Evolutionary conservation across 2,888 invertebrate species (phyloP), one percentile per base, ranked within the genome.

Genomic region (Nipponacmea schrenckii): DNA sequence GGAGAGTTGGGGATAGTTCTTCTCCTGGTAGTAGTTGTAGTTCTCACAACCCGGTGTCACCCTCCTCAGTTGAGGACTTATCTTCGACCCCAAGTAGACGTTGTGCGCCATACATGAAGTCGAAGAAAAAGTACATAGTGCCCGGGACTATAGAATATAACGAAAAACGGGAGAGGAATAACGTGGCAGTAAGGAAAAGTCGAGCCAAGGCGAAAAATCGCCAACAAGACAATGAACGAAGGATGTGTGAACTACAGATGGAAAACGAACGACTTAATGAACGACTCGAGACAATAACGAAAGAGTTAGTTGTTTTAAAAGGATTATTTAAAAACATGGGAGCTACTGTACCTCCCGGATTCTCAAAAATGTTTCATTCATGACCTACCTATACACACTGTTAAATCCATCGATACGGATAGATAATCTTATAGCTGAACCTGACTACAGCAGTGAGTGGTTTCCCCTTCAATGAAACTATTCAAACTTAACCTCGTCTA

Each of bases 161-260:
- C 81, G 91, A 96, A 77, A 91, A 97, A 78, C 92, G 98, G 62
- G 97, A 97, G 87, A 92, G 97, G 81, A 98, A 98, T 90, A 98
- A 98, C 89, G 96, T 98, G 83, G 98, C 98, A 2, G 98, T 98
- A 72, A 91, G 98, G 77, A 98, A 98, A 89, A 96, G 96, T 72
- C 93, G 98, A 78, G 97, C 97, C 90, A 98, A 98, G 91, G 97
- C 97, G 71, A 97, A 97, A 91, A 94, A 95, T 74, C 93, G 96
- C 69, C 95, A 96, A 70, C 91, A 95, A 75, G 97, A 97, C 87
- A 97, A 97, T 0, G 97, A 98, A 89, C 94, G 95, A 88, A 95
- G 96, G 88, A 96, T 97, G 70, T 95, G 96, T 87, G 92, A 94
- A 70, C 91, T 98, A 80, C 91, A 95, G 68, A 93, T 95, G 81